Conservation (phyloP, 64 coral and sea anemone genomes). For the Dendronephthya gigantea region DNA sequence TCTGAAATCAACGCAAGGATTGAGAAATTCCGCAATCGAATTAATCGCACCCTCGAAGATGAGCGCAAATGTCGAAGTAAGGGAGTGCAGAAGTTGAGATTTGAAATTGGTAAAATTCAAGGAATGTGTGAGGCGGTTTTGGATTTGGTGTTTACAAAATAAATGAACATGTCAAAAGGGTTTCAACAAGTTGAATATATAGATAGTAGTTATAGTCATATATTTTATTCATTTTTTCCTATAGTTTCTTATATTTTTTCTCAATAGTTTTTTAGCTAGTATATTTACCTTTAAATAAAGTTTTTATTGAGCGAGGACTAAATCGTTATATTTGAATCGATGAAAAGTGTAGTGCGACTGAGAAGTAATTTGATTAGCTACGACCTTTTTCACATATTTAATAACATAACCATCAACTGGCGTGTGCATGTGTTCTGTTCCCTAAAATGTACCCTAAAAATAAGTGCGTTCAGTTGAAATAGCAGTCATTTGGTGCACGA, state of each 20-base stretch:
- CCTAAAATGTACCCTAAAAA: too few relatives aligned
- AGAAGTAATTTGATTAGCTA: too few relatives aligned
- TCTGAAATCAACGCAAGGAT: background rate
- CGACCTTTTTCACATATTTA: too few relatives aligned
- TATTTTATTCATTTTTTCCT: background rate
- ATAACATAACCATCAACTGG: too few relatives aligned
- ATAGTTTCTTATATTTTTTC: background rate
- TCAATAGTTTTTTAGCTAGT: background rate
- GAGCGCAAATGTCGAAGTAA: conserved; percentile 11
- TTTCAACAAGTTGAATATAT: too few relatives aligned
- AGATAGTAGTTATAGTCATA: background rate
- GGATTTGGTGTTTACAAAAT: background rate
- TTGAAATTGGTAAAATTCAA: background rate
- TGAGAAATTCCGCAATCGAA: background rate
- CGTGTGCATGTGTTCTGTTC: too few relatives aligned
- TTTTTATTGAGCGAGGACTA: background rate
- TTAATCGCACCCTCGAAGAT: background rate
- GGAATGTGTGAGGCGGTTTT: background rate
- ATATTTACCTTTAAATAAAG: background rate
- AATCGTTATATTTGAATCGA: background rate
- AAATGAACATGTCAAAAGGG: too few relatives aligned
- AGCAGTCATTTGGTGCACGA: too few relatives aligned
- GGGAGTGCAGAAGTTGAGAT: conserved; percentile 1
- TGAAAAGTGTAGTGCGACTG: too few relatives aligned
- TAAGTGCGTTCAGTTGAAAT: too few relatives aligned